phyloP scores from a whole-genome alignment of 2,888 invertebrate genomes.

The Dascillus cervinus region DNA sequence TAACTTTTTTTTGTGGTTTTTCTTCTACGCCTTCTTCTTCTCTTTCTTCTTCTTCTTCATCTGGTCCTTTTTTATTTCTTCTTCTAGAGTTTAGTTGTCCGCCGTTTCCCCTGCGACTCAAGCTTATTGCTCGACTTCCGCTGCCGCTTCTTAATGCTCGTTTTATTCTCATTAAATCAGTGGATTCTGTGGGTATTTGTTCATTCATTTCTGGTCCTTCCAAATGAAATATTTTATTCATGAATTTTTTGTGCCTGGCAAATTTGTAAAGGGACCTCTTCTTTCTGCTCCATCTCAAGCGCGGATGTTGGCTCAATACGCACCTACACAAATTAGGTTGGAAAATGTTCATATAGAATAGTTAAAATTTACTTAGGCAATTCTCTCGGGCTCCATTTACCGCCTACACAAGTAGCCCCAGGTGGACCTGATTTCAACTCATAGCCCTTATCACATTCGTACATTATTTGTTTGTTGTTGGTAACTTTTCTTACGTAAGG shows the following conservation, averaged over 20 bases:
- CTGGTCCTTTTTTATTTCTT: conserved; percentile 24
- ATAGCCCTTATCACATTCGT: conserved; percentile 89
- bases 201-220: neutral
- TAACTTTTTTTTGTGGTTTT: conserved; percentile 11
- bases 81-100: conserved; percentile 18
- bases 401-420: conserved; percentile 91
- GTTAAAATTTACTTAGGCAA: conserved; percentile 58
- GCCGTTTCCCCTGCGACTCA: conserved; percentile 9
- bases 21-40: conserved; percentile 17
- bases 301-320: conserved; percentile 68
- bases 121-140: conserved; percentile 32
- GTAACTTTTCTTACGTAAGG: conserved; percentile 86
- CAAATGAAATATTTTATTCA: neutral
- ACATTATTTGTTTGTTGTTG: conserved; percentile 92
- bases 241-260: conserved; percentile 14
- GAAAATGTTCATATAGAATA: neutral
- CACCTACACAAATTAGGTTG: conserved; percentile 8
- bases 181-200: conserved; percentile 29
- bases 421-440: conserved; percentile 80
- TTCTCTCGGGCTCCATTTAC: conserved; percentile 86
- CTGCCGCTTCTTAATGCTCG: conserved; percentile 34
- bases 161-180: conserved; percentile 16
- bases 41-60: conserved; percentile 17
- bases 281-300: conserved; percentile 72
- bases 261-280: conserved; percentile 47